These are phyloP conservation scores for Enteromius radiatus DNA, from an alignment of 2,797 vertebrate species.

Conservation along the genomic window DNA sequence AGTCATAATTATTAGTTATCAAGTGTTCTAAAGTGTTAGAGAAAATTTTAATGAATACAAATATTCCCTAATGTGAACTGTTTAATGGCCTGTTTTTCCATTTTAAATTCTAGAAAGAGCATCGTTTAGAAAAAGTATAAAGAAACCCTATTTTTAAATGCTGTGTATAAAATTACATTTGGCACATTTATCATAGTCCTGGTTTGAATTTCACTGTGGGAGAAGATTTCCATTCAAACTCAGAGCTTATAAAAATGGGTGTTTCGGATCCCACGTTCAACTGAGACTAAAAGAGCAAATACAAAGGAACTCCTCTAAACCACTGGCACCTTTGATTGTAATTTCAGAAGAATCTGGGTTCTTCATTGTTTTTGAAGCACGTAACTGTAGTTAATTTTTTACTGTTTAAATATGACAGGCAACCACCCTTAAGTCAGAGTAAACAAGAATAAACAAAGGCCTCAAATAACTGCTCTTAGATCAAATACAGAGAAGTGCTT, in stretches of 20 bases:
- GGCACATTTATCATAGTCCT: neutral
- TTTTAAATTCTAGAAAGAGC: neutral
- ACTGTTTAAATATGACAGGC: constrained; percentile 2
- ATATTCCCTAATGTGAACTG: neutral
- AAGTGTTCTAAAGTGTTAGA: too few relatives aligned
- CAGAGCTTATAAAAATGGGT: neutral
- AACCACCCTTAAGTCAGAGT: neutral
- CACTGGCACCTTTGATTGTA: constrained; percentile 2
- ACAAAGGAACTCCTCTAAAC: neutral
- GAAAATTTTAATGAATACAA: neutral
- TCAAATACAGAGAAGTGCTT: neutral
- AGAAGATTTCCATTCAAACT: neutral
- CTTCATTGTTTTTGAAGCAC: constrained; percentile 5
- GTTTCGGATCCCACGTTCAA: constrained; percentile 8
- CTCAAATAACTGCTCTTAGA: neutral
- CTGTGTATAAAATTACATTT: neutral
- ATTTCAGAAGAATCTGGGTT: constrained; percentile 18
- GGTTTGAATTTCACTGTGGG: neutral
- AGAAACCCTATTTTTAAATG: neutral
- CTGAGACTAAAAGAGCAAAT: neutral
- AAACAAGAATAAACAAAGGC: neutral
- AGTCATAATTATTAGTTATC: too few relatives aligned
- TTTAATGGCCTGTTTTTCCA: neutral
- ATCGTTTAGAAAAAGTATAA: neutral
- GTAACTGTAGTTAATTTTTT: constrained; percentile 8